These are phyloP conservation scores for Ornithoptera alexandrae DNA, from an alignment of 2,888 invertebrate genomes.

Conservation along the genomic window DNA sequence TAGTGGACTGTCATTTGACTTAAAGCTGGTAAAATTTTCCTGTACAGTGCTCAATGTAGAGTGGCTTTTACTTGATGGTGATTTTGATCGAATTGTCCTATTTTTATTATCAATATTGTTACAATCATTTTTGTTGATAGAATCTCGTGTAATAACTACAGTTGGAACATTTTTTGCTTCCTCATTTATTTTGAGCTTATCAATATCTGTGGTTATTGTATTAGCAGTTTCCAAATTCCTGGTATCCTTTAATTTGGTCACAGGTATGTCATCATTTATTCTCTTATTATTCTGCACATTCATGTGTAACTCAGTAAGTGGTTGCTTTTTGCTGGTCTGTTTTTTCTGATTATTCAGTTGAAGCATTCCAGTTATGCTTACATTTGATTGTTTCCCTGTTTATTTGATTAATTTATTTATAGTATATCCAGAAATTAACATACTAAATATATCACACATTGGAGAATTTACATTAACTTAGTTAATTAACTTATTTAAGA, in stretches of 20 bases:
- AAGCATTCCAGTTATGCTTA: slow-evolving; percentile 62
- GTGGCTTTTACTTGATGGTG: slow-evolving; percentile 63
- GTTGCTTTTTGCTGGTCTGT: slow-evolving; percentile 48
- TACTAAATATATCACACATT: too few species aligned
- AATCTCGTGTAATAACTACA: slow-evolving; percentile 46
- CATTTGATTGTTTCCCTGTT: slow-evolving; percentile 63
- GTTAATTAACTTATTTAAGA: too few species aligned
- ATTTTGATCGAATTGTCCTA: slow-evolving; percentile 51
- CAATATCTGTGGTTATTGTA: slow-evolving; percentile 59
- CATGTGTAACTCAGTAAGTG: slow-evolving; percentile 55
- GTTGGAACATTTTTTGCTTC: slow-evolving; percentile 44
- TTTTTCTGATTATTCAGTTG: slow-evolving; percentile 52
- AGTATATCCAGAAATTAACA: neutral
- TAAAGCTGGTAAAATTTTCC: slow-evolving; percentile 61
- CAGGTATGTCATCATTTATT: slow-evolving; percentile 42
- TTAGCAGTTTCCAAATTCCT: slow-evolving; percentile 54
- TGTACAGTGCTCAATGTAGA: slow-evolving; percentile 67
- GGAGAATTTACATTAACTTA: too few species aligned
- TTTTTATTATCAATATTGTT: slow-evolving; percentile 34
- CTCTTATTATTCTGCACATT: slow-evolving; percentile 48
- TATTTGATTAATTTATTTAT: slow-evolving; percentile 16
- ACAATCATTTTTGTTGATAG: slow-evolving; percentile 32
- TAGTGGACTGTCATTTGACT: slow-evolving; percentile 57
- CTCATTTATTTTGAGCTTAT: slow-evolving; percentile 44
- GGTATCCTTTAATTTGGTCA: slow-evolving; percentile 54